These are phyloP conservation scores for Zelleria hepariella DNA, from an alignment of 2,888 invertebrate species.

Conservation along the genomic window DNA sequence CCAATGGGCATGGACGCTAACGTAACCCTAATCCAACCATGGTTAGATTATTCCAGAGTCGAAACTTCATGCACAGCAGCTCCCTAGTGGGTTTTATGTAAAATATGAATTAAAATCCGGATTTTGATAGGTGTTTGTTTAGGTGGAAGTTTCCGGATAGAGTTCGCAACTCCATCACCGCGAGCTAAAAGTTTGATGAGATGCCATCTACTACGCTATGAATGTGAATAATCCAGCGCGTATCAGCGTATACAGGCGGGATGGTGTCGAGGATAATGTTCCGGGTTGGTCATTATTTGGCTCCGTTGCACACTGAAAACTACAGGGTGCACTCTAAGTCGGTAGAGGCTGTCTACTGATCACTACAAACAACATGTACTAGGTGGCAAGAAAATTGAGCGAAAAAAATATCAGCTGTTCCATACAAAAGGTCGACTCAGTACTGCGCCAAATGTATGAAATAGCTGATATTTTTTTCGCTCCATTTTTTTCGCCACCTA, in stretches of 20 bases:
- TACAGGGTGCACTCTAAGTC: no score
- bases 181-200: conserved; percentile 7
- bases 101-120: conserved; percentile 4
- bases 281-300: background rate
- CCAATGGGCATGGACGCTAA: no score
- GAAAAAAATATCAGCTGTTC: no score
- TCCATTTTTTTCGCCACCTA: no score
- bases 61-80: background rate
- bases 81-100: background rate
- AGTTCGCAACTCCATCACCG: conserved; percentile 6
- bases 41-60: background rate
- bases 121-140: conserved; percentile 9
- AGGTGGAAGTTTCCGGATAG: conserved; percentile 4
- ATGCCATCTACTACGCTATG: background rate
- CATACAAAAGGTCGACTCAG: no score
- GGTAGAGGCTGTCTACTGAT: no score
- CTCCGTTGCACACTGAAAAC: background rate
- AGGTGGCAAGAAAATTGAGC: no score
- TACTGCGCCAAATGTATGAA: no score
- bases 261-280: background rate
- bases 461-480: no score
- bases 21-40: background rate
- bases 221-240: conserved; percentile 1
- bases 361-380: no score
- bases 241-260: background rate